Evolutionary conservation across 2,888 invertebrate genomes (phyloP), one percentile per base, ranked within the genome.

Genomic region (Aricia artaxerxes): DNA sequence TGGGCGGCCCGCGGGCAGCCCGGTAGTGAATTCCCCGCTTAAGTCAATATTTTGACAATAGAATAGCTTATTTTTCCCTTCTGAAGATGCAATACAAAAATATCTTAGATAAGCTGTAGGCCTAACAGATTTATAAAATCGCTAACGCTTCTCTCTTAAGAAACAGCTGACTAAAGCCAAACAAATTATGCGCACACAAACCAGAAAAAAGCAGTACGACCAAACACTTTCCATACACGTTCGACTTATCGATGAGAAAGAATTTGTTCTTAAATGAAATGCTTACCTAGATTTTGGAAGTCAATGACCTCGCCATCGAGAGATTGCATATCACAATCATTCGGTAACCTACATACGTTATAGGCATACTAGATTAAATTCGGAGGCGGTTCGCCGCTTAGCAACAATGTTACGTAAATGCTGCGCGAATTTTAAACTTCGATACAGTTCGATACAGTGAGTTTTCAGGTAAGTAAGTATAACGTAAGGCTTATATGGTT

Each of bases 301-400:
- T 85, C 85, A 82, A 83, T 81, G 85, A 85, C 85, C 86, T 84
- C 82, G 82, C 83, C 81, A 83, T 85, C 82, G 82, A 85, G 82
- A 85, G 84, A 85, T 85, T 86, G 84, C 83, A 83, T 84, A 83
- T 84, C 83, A 83, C 82, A 82, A 83, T 85, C 82, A 84, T 82
- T 84, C 84, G 82, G 83, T 85, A 85, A 85, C 86, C 85, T 83
- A 86, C 84, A 85, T 86, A 81, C 82, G 79, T 80, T 81, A 80
- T 83, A 83, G 83, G 81, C 82, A 78, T 77, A 77, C 82, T 82
- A 82, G 83, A 84, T 82, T 82, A 82, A 83, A 84, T 83, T 84
- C 82, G 81, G 82, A 81, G 81, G 82, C 80, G 80, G 79, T 81
- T 78, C 78, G 73, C 73, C 57, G 73, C 61, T 76, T 76, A 76